Percentiles rank a stretch among this genome's conserved stretches.
These are phyloP conservation scores for Erethizon dorsatum DNA, from an alignment of 2,797 vertebrate genomes.

Conservation along the genomic window DNA sequence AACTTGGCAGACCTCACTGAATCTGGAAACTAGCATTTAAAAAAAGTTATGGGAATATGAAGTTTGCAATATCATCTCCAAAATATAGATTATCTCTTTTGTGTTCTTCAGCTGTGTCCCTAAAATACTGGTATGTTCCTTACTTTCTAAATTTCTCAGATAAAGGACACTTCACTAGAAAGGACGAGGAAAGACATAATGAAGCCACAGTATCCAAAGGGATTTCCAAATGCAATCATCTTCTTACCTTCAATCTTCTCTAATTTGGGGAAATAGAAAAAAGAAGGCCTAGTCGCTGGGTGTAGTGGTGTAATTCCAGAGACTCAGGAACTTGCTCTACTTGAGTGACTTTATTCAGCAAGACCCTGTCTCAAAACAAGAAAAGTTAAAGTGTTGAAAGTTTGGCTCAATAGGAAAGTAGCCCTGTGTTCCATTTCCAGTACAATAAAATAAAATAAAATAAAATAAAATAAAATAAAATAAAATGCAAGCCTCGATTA, in stretches of 20 bases:
- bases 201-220: background rate
- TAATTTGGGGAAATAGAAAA: background rate
- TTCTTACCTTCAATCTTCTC: background rate
- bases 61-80: background rate
- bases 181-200: background rate
- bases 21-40: constrained; percentile 20
- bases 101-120: background rate
- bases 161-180: constrained; percentile 15
- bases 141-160: constrained; percentile 34
- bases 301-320: background rate
- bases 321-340: background rate
- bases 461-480: background rate
- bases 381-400: background rate
- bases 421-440: background rate
- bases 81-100: constrained; percentile 6
- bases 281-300: background rate
- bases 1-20: background rate
- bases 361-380: background rate
- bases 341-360: background rate
- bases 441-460: background rate
- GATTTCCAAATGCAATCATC: background rate
- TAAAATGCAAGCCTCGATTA: background rate
- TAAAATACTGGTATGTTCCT: background rate
- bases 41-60: background rate
- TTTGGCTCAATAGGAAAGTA: background rate